A percentile compares a stretch with the other conserved stretches of the same genome.
Conservation (phyloP, 2,113 vertebrate species). For the Xenopus borealis region DNA sequence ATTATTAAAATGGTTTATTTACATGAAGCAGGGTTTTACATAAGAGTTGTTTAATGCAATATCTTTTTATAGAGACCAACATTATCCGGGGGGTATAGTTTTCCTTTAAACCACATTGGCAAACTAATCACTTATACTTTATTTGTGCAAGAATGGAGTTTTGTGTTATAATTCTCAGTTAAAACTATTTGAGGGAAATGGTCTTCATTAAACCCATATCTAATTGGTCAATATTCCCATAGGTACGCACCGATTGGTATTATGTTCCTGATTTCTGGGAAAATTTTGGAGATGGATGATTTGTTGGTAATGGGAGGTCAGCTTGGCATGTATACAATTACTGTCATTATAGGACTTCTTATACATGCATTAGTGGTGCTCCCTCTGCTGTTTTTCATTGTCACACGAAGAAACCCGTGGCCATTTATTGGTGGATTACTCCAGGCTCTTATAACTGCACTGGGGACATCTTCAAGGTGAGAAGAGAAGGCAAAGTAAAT, state of each 20-base stretch:
- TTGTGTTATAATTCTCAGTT: too few relatives aligned
- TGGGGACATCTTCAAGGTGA: constrained; percentile 94
- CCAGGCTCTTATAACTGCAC: constrained; percentile 90
- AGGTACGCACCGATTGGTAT: constrained; percentile 97
- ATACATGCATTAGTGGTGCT: constrained; percentile 86
- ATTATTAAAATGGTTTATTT: too few relatives aligned
- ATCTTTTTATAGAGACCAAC: too few relatives aligned
- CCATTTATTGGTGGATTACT: constrained; percentile 83
- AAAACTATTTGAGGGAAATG: too few relatives aligned
- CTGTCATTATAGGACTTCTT: constrained; percentile 86
- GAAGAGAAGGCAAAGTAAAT: background rate
- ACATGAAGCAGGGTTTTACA: too few relatives aligned
- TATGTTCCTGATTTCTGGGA: constrained; percentile 92
- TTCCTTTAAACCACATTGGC: too few relatives aligned
- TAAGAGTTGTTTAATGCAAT: too few relatives aligned
- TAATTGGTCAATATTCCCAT: background rate
- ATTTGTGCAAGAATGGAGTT: too few relatives aligned
- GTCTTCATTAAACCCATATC: too few relatives aligned
- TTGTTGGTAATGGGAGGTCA: constrained; percentile 86
- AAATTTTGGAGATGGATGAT: constrained; percentile 95
- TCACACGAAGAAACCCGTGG: constrained; percentile 88
- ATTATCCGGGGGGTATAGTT: too few relatives aligned
- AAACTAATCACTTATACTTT: too few relatives aligned
- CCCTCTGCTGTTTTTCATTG: constrained; percentile 87
- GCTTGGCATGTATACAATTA: constrained; percentile 91